Conservation (phyloP, 2,797 vertebrate genomes). For the Neosilurus hyrtlii region DNA sequence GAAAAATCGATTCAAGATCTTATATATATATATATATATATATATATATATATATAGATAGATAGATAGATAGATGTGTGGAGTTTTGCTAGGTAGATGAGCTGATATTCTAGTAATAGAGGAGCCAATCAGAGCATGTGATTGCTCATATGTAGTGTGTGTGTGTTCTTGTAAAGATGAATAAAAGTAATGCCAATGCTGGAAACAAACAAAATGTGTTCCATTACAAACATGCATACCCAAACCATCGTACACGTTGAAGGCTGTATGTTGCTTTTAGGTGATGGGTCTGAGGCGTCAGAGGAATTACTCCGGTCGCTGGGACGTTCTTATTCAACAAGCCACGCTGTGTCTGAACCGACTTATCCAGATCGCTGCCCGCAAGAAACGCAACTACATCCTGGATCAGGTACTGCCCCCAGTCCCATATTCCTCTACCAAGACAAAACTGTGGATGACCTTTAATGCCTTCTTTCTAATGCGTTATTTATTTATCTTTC, state of each 20-base stretch:
- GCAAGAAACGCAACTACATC: conserved; percentile 95
- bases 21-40: too few species aligned
- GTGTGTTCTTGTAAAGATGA: too few species aligned
- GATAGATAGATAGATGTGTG: too few species aligned
- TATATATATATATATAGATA: too few species aligned
- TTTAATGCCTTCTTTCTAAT: conserved; percentile 39
- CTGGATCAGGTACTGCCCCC: conserved; percentile 83
- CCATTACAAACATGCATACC: background rate
- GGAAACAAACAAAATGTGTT: background rate
- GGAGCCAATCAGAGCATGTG: too few species aligned
- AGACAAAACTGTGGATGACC: conserved; percentile 25
- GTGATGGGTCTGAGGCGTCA: conserved; percentile 92
- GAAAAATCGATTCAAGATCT: too few species aligned
- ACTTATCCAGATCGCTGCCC: conserved; percentile 91
- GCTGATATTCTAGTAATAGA: too few species aligned
- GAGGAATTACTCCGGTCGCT: conserved; percentile 89
- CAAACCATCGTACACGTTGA: background rate
- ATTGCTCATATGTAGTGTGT: too few species aligned
- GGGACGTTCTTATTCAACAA: conserved; percentile 92
- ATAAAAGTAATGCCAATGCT: background rate
- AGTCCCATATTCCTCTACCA: conserved; percentile 18
- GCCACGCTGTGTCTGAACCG: conserved; percentile 93
- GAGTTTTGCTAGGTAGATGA: too few species aligned
- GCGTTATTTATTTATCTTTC: conserved; percentile 46
- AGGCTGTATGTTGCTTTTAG: conserved; percentile 61